Base-by-base conservation (phyloP, 2,888 invertebrate genomes). In the Diloba caeruleocephala region DNA sequence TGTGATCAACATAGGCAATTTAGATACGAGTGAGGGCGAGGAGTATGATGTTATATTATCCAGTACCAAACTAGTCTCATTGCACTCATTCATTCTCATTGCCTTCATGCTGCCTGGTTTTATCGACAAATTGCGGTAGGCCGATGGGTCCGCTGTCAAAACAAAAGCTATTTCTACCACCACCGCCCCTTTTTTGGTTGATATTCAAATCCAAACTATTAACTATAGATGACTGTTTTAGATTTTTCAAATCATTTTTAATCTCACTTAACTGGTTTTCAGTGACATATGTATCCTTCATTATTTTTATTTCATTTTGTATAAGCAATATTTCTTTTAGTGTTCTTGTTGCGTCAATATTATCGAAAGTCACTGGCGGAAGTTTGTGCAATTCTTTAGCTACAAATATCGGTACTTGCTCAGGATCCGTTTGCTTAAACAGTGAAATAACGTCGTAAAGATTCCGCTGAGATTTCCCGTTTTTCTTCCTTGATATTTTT, bases 111-210 rank as follows among this genome's bases (percentile, higher is more conserved):
- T 34, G n/a, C n/a, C n/a, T n/a, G n/a, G n/a, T 34, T 26, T 25
- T 37, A 15, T 37, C 37, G 25, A 26, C 9, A 26, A 14, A n/a
- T 3, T n/a, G 37, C 9, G 26, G 37, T 25, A 37, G 14, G 9
- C 37, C 19, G 2, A 26, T 2, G 14, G 25, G 37, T 14, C 26
- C 37, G n/a, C 26, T 26, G 15, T 34, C 34, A 10, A 19, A 26
- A 37, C 37, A 37, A 15, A 23, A 23, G 23, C 36, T 25, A 8
- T 36, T 36, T 36, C 23, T 8, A 23, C 36, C 9, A 7, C 13
- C 36, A 37, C 37, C 37, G 26, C 26, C 37, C 26, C 26, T 37
- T 37, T 14, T 34, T 12, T 12, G 21, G 21, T 34, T 34, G 21
- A 34, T 34, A 34, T 34, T 34, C 34, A 31, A 31, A 31, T 34